Conservation (phyloP, 2,888 invertebrate species). For the Limnephilus auricula region DNA sequence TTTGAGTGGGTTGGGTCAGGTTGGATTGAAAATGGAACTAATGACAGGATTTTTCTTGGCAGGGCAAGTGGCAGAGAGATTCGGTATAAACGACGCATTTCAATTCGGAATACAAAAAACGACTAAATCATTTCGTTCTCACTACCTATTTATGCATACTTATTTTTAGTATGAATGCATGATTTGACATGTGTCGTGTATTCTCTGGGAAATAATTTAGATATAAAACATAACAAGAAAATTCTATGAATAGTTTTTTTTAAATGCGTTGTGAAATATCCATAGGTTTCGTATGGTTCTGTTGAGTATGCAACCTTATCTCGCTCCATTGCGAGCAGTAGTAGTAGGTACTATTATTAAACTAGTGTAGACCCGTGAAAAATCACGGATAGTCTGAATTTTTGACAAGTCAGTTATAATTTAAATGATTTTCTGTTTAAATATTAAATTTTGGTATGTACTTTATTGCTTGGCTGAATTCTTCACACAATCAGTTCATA, state of each 20-base stretch:
- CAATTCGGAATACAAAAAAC: background rate
- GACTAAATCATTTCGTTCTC: background rate
- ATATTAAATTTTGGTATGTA: too few species aligned
- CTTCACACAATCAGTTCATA: too few species aligned
- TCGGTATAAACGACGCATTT: background rate
- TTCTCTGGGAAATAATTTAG: background rate
- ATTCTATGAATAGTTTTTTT: background rate
- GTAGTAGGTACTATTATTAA: background rate
- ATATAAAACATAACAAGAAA: background rate
- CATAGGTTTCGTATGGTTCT: background rate
- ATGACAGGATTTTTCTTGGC: too few species aligned
- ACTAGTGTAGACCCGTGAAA: too few species aligned
- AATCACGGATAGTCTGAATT: too few species aligned
- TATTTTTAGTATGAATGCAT: background rate
- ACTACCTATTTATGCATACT: background rate
- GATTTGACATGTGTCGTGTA: background rate
- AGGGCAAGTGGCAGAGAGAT: background rate
- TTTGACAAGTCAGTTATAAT: too few species aligned
- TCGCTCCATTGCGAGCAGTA: background rate
- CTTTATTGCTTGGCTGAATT: too few species aligned
- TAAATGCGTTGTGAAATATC: background rate
- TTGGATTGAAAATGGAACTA: too few species aligned
- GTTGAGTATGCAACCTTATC: background rate
- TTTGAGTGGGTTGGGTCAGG: too few species aligned
- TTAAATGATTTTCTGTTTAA: too few species aligned